Evolutionary conservation across 2,888 invertebrate genomes (phyloP), one percentile per base, ranked within the genome.

Genomic region (Zonitis immaculata): DNA sequence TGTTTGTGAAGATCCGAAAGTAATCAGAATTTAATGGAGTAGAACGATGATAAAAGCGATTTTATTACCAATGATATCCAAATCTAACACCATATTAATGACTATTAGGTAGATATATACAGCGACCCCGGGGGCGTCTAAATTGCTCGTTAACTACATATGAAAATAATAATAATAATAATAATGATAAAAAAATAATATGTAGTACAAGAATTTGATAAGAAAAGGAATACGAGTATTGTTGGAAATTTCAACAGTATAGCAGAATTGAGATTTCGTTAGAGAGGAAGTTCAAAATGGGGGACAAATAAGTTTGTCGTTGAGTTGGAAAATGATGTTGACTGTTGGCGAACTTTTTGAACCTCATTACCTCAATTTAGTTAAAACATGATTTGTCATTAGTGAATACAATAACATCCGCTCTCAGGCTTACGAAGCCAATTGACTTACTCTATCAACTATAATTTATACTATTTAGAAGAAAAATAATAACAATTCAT

Each of bases 291-390:
- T n/a, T n/a, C n/a, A n/a, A n/a, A n/a, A 18, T 6, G 6, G 39
- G 18, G n/a, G 47, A 30, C 42, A 44, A 49, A 61, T n/a, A 61
- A 65, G 60, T 65, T 64, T 39, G 39, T 20, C 39, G 39, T 61
- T 54, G 49, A 60, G 61, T 50, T 60, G 60, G n/a, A 60, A 61
- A 61, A 58, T 61, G 53, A 61, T 61, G 65, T 67, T 65, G 62
- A 64, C 56, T 63, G 61, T 61, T 63, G 60, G 61, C 60, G 64
- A 69, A 68, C 65, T 70, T n/a, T n/a, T 67, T 65, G 66, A 62
- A 66, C 69, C 71, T 73, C 72, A 73, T 73, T 73, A 73, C 69
- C 73, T 68, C 68, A 73, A 73, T 73, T 72, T 71, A 70, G 70
- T 68, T 73, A 68, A 73, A 72, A 70, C 72, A 73, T 73, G 73